Evolutionary conservation across 1,140 invertebrate genomes (phyloP).

Genomic region (Cylas formicarius): DNA sequence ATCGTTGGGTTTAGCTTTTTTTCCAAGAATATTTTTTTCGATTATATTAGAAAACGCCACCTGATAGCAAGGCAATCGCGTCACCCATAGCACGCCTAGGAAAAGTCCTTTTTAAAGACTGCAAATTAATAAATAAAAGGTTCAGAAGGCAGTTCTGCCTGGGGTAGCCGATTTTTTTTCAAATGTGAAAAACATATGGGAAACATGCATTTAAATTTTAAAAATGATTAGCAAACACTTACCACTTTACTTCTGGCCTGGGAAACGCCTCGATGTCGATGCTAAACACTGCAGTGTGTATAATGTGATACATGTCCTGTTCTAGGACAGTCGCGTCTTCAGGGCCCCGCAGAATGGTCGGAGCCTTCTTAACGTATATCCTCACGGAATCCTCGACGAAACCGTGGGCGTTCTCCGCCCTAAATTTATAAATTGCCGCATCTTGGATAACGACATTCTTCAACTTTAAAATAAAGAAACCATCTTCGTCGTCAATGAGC

Average conservation of each 20-base stretch:
- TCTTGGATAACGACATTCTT: constrained; percentile 12
- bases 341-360: constrained; percentile 12
- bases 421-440: constrained; percentile 14
- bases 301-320: constrained; percentile 19
- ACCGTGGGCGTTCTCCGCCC: constrained; percentile 12
- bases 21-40: too few relatives aligned
- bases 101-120: too few relatives aligned
- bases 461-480: constrained; percentile 13
- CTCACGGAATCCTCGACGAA: constrained; percentile 13
- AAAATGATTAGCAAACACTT: background rate
- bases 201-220: too few relatives aligned
- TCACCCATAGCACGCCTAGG: too few relatives aligned
- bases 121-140: too few relatives aligned
- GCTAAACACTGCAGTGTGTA: constrained; percentile 14
- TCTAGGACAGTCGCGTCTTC: constrained; percentile 15
- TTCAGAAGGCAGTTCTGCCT: too few relatives aligned
- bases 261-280: constrained; percentile 15
- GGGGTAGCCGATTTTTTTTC: too few relatives aligned
- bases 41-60: too few relatives aligned
- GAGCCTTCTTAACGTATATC: constrained; percentile 16
- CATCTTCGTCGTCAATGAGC: constrained; percentile 15
- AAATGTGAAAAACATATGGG: too few relatives aligned
- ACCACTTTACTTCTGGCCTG: constrained; percentile 14
- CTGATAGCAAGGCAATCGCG: too few relatives aligned
- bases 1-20: too few relatives aligned